A percentile compares a stretch with the other conserved stretches of the same genome.
Evolutionary conservation across 1,140 invertebrate species (phyloP).

Genomic region (Eulimnadia texana): DNA sequence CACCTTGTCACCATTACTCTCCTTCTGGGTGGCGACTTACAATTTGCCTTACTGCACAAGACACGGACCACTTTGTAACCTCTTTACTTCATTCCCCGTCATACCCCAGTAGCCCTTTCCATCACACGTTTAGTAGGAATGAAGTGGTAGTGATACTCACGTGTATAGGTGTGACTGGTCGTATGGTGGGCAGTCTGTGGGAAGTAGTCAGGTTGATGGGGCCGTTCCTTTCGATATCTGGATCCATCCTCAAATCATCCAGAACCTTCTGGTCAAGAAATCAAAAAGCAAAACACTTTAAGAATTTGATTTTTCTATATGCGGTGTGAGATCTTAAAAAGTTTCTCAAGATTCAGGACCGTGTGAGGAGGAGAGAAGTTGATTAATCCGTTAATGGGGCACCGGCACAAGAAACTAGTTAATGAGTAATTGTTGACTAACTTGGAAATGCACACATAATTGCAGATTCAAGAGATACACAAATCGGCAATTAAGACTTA

Average conservation of each 20-base stretch:
- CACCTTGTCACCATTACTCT: too few relatives aligned
- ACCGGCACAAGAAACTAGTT: neutral
- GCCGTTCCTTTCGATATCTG: constrained; percentile 2
- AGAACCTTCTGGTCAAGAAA: neutral
- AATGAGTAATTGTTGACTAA: neutral
- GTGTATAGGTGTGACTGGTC: neutral
- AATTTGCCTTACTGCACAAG: too few relatives aligned
- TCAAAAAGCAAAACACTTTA: neutral
- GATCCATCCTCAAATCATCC: constrained; percentile 4
- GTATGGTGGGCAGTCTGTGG: neutral
- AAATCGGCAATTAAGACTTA: neutral
- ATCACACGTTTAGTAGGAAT: too few relatives aligned
- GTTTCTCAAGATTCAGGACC: too few relatives aligned
- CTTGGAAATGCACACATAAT: neutral
- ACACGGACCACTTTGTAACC: too few relatives aligned
- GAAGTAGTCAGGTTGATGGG: constrained; percentile 9
- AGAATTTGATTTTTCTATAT: too few relatives aligned
- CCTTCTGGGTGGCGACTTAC: too few relatives aligned
- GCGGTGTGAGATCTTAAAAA: too few relatives aligned
- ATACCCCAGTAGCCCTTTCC: too few relatives aligned
- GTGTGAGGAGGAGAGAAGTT: neutral
- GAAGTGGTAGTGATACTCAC: neutral
- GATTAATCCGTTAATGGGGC: neutral
- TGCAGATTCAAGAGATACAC: neutral
- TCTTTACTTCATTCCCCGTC: too few relatives aligned